These are phyloP conservation scores for Ia io DNA, from an alignment of 2,113 vertebrate species.

Conservation along the genomic window DNA sequence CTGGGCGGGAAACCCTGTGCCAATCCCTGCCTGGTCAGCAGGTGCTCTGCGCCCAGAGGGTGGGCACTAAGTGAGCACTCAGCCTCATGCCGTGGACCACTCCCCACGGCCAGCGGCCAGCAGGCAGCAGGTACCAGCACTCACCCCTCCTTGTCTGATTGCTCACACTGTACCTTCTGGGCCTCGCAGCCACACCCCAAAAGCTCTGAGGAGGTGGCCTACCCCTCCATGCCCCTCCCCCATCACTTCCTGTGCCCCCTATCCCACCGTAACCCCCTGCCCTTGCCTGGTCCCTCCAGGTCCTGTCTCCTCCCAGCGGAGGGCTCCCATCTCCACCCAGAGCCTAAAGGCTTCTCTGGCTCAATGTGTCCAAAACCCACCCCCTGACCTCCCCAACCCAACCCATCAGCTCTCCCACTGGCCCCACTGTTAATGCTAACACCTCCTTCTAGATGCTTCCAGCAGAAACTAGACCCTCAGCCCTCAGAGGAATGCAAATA, in stretches of 20 bases:
- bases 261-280: fast-evolving
- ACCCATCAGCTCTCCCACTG: neutral
- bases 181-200: neutral
- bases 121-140: too few relatives aligned
- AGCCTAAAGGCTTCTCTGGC: neutral
- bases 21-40: fast-evolving
- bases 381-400: too few relatives aligned
- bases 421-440: neutral
- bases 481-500: neutral
- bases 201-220: fast-evolving
- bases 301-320: neutral
- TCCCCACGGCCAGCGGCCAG: too few relatives aligned
- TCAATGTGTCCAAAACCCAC: fast-evolving
- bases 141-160: too few relatives aligned
- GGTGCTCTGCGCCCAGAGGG: neutral
- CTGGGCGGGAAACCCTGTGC: neutral
- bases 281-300: too few relatives aligned
- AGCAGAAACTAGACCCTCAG: neutral
- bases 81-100: fast-evolving
- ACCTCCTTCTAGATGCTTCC: neutral
- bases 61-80: too few relatives aligned
- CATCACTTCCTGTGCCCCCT: neutral
- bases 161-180: too few relatives aligned
- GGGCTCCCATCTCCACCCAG: neutral
- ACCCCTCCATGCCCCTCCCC: neutral